These are phyloP conservation scores for Ciconia boyciana DNA, from an alignment of 2,113 vertebrate species.

Conservation along the genomic window DNA sequence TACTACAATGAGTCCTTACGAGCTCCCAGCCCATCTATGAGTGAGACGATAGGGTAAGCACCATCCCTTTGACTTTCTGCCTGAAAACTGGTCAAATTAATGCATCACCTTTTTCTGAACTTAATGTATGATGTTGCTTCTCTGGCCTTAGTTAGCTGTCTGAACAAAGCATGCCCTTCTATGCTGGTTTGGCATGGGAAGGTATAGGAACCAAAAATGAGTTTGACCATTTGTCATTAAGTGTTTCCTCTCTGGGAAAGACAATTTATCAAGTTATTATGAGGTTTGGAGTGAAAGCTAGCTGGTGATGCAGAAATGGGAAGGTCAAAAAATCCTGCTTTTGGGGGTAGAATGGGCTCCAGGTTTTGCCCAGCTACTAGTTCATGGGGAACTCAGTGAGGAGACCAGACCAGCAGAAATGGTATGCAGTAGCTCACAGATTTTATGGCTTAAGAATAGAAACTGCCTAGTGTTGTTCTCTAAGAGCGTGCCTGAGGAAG, in stretches of 20 bases:
- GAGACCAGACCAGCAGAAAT: background rate
- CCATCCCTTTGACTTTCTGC: background rate
- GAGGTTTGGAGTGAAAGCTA: background rate
- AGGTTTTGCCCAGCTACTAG: background rate
- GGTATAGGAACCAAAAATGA: background rate
- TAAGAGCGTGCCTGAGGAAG: background rate
- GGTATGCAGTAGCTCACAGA: background rate
- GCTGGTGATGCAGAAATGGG: background rate
- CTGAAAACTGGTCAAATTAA: background rate
- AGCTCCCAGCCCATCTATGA: background rate
- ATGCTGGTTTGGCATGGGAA: background rate
- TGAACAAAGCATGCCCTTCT: background rate
- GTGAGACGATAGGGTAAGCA: background rate
- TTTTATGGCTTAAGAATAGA: background rate
- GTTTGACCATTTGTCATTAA: background rate
- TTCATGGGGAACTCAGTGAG: background rate
- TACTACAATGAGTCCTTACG: background rate
- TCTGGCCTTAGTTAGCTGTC: background rate
- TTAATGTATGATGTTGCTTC: background rate
- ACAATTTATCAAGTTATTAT: background rate
- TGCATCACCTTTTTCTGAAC: background rate
- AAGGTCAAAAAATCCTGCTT: background rate
- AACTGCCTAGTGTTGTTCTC: background rate
- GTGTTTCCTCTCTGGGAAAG: background rate
- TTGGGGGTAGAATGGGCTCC: background rate